Evolutionary conservation across 2,113 vertebrate genomes (phyloP).

Genomic region (Guaruba guarouba): DNA sequence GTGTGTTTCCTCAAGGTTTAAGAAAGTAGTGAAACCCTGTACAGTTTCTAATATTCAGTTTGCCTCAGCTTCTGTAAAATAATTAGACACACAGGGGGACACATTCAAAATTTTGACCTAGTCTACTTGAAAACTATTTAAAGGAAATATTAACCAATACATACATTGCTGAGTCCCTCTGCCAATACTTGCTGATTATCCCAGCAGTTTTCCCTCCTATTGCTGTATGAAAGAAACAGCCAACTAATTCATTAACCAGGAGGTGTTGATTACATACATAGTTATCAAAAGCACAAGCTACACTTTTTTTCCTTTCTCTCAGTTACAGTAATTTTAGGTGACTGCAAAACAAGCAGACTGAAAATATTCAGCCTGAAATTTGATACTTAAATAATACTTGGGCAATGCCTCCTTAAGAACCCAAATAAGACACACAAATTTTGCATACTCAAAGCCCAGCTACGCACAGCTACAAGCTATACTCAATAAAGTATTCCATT

Average conservation of each 20-base stretch:
- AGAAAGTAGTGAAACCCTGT: background rate
- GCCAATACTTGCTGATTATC: conserved; percentile 58
- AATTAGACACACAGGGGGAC: background rate
- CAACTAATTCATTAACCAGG: conserved; percentile 63
- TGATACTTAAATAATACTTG: background rate
- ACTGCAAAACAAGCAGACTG: conserved; percentile 32
- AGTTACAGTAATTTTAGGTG: conserved; percentile 49
- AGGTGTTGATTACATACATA: conserved; percentile 53
- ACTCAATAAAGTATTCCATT: background rate
- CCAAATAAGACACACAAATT: background rate
- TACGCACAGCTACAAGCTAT: background rate
- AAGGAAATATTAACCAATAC: conserved; percentile 22
- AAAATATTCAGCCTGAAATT: conserved; percentile 40
- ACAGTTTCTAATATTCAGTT: background rate
- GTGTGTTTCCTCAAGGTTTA: background rate
- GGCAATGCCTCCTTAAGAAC: conserved; percentile 9
- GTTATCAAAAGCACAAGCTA: conserved; percentile 51
- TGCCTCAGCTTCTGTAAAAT: background rate
- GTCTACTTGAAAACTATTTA: conserved; percentile 3
- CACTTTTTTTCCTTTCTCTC: conserved; percentile 2
- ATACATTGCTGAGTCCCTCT: conserved; percentile 10
- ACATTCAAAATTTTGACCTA: conserved; percentile 1
- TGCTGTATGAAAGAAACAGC: conserved; percentile 44
- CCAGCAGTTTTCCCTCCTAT: conserved; percentile 38
- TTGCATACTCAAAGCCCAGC: background rate